Base-by-base conservation (phyloP, 2,888 invertebrate species). In the Netelia fuscicornis region DNA sequence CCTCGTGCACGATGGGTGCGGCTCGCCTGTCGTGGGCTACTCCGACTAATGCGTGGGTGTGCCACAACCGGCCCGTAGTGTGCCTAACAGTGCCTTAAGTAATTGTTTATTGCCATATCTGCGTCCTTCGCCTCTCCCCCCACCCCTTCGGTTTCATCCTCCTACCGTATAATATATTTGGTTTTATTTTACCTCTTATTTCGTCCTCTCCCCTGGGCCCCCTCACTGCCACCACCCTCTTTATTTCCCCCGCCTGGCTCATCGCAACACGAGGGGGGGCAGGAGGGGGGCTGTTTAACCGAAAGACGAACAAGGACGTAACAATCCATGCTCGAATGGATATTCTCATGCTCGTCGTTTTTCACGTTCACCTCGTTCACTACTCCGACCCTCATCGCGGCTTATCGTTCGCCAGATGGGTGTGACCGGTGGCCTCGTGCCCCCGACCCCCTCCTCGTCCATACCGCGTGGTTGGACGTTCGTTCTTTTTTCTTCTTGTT, bases 11-110 rank as follows among this genome's bases (percentile, higher is more conserved):
- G 83, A 87, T 92, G 91, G 93, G 93, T 91, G 92, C 92, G 92
- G 92, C 91, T 88, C 89, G 9, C 72, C 58, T 72, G 80, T 80
- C 80, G 72, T 80, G 83, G 30, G 88, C 92, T 91, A 93, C 92
- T 93, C 89, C 88, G 91, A 89, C 91, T 93, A 93, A 93, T 93
- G 92, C 92, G 92, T 92, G 92, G 93, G 93, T 92, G 92, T 90
- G 92, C 90, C 92, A 88, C 86, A 79, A 30, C 80, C 80, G 83
- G 74, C 79, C 17, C 56, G 13, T 20, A 65, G 80, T 85, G 85
- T 78, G 90, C 91, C 90, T 92, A 92, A 92, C 91, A 91, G 90
- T 91, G 91, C 92, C 92, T 92, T 92, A 92, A 93, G 92, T 93
- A 93, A 93, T 93, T 92, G 93, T 93, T 92, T 93, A 93, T 90